phyloP scores from a whole-genome alignment of 2,113 vertebrate genomes.

The Thalassarche chlororhynchos region DNA sequence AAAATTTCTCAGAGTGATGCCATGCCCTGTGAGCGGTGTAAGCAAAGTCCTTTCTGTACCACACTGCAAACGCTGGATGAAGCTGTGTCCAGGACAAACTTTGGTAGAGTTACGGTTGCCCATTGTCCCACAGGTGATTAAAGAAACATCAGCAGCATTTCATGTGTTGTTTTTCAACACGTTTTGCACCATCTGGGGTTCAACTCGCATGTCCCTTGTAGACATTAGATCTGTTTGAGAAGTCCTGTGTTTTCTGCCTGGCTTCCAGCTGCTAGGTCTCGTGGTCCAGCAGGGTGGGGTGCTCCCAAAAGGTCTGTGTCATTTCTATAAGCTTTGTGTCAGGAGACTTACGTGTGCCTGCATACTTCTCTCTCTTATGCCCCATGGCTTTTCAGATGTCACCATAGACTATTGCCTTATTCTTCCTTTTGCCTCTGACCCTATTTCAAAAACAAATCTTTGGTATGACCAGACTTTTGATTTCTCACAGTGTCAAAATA shows the following conservation, averaged over 20 bases:
- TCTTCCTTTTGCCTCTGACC: neutral
- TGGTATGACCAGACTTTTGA: neutral
- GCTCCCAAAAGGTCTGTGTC: neutral
- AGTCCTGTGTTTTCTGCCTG: neutral
- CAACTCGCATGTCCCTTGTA: fast-evolving
- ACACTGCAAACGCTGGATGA: neutral
- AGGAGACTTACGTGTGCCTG: neutral
- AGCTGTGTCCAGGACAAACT: neutral
- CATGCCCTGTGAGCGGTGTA: fast-evolving
- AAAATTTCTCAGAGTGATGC: neutral
- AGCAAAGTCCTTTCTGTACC: neutral
- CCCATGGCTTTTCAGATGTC: neutral
- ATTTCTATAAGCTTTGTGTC: neutral
- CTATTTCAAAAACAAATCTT: neutral
- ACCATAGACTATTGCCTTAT: neutral
- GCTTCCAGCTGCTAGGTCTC: neutral
- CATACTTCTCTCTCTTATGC: neutral
- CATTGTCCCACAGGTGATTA: neutral
- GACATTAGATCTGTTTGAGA: neutral
- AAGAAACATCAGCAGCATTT: neutral
- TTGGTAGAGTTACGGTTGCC: neutral
- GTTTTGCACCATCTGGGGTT: neutral
- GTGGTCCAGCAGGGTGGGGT: neutral
- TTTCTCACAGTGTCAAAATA: neutral
- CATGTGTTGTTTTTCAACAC: neutral